Conservation (phyloP, 1,140 invertebrate species). For the Anagrus nilaparvatae region DNA sequence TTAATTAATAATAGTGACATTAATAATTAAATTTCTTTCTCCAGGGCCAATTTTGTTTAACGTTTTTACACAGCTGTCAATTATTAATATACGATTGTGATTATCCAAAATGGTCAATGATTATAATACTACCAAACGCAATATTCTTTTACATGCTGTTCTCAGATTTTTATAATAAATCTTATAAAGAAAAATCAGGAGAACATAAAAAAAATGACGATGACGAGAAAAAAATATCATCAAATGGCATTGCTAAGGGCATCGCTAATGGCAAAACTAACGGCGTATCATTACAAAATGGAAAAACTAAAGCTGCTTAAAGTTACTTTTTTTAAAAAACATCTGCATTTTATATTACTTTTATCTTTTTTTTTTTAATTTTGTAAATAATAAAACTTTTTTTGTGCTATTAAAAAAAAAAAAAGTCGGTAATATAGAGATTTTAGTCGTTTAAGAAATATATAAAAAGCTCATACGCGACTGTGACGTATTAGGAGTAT, state of each 20-base stretch:
- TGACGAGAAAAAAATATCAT: neutral
- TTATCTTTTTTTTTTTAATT: no score
- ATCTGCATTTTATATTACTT: no score
- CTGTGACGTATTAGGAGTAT: neutral
- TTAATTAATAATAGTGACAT: conserved; percentile 7
- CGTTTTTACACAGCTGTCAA: conserved; percentile 70
- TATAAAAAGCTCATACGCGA: neutral
- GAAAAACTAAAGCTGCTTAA: conserved; percentile 5
- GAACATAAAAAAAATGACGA: conserved; percentile 14
- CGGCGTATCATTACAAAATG: neutral
- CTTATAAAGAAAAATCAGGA: conserved; percentile 38
- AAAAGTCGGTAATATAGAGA: no score
- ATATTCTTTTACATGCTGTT: conserved; percentile 74
- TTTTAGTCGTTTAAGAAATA: neutral
- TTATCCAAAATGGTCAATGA: conserved; percentile 64
- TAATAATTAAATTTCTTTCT: conserved; percentile 22
- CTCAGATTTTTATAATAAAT: conserved; percentile 67
- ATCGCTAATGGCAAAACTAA: neutral
- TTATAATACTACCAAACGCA: conserved; percentile 65
- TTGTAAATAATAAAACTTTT: no score
- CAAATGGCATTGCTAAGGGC: conserved; percentile 15
- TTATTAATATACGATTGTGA: conserved; percentile 76
- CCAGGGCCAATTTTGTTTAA: conserved; percentile 66
- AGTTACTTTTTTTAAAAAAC: no score
- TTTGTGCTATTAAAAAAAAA: no score